Conservation (phyloP, 2,113 vertebrate species). For the Rattus norvegicus region GRCr8 NC_086031.1:78062001-78062500, state of each 20-base stretch:
- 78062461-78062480: too few species aligned
- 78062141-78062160: not conserved
- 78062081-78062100: not conserved
- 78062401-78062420: not conserved
- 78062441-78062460: not conserved
- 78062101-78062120: not conserved
- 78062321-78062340: too few species aligned
- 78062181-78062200: not conserved
- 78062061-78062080: not conserved
- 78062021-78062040: not conserved
- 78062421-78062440: not conserved
- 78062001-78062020: not conserved
- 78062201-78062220: not conserved
- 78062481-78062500: not conserved
- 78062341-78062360: not conserved
- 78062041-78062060: not conserved
- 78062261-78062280: not conserved
- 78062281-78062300: not conserved
- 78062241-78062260: not conserved
- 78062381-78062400: not conserved
- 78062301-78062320: not conserved
- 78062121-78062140: not conserved
- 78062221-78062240: not conserved
- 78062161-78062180: not conserved
- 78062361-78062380: not conserved